These are phyloP conservation scores for Thermophis baileyi DNA, from an alignment of 2,113 vertebrate species.

Conservation along the genomic window DNA sequence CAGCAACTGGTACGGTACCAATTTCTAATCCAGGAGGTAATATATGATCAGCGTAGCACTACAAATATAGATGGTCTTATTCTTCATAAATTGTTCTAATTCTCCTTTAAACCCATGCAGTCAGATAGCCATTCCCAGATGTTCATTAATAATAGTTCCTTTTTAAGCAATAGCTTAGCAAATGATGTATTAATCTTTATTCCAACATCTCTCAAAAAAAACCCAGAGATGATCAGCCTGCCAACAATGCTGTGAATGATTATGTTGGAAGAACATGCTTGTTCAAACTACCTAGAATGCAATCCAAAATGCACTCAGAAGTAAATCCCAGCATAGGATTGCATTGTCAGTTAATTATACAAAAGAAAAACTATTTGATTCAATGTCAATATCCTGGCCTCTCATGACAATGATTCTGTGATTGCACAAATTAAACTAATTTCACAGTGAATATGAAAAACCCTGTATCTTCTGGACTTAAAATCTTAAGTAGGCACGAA, in stretches of 20 bases:
- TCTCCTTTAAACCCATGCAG: neutral
- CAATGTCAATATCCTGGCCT: neutral
- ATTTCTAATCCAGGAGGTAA: neutral
- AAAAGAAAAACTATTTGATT: neutral
- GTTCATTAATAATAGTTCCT: neutral
- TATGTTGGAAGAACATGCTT: neutral
- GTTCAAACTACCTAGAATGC: neutral
- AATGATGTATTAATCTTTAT: neutral
- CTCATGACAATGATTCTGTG: neutral
- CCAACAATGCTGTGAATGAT: neutral
- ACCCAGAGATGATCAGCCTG: neutral
- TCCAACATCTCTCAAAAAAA: neutral
- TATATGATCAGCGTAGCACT: neutral
- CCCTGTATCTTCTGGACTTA: neutral
- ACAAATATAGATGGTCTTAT: neutral
- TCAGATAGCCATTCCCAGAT: neutral
- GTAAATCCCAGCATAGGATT: neutral
- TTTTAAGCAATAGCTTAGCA: neutral
- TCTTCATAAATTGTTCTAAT: neutral
- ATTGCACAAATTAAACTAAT: neutral
- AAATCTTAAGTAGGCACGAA: neutral
- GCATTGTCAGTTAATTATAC: neutral
- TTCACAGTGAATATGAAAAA: neutral
- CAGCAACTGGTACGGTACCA: neutral
- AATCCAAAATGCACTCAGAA: neutral